A percentile compares a stretch with the other conserved stretches of the same genome.
phyloP scores from a whole-genome alignment of 2,797 vertebrate genomes.

The Toxotes lorentzi region DNA sequence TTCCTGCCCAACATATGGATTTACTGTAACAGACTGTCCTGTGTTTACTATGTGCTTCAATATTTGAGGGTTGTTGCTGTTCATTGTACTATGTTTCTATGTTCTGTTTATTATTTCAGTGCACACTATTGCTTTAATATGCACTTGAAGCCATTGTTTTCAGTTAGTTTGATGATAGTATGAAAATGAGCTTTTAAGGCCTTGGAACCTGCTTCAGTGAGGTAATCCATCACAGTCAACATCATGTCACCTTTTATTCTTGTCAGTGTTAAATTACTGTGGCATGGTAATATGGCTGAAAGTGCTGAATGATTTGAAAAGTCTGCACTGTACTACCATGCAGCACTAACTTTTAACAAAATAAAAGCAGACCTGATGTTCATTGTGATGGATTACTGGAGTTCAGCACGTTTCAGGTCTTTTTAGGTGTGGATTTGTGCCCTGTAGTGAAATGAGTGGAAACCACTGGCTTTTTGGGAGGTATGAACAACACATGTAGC shows the following conservation, averaged over 20 bases:
- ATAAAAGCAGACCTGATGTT: conserved; percentile 22
- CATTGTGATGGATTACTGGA: conserved; percentile 40
- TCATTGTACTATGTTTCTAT: no score
- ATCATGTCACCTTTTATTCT: conserved; percentile 35
- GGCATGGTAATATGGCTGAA: conserved; percentile 28
- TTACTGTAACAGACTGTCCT: no score
- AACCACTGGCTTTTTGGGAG: neutral
- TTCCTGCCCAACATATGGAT: no score
- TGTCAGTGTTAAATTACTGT: conserved; percentile 34
- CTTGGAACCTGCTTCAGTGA: conserved; percentile 1
- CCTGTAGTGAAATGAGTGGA: conserved; percentile 11
- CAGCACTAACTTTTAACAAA: conserved; percentile 20
- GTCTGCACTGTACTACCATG: conserved; percentile 21
- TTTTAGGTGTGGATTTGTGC: neutral
- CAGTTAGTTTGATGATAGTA: conserved; percentile 17
- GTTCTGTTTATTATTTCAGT: no score
- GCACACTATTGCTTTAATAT: neutral
- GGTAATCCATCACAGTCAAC: conserved; percentile 40
- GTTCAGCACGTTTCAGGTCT: conserved; percentile 5
- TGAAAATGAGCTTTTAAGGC: conserved; percentile 31
- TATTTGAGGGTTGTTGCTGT: no score
- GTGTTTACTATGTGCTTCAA: no score
- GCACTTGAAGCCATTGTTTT: conserved; percentile 1
- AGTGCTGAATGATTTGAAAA: conserved; percentile 43
- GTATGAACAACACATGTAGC: neutral